Conservation (phyloP, 2,113 vertebrate genomes). For the Crocuta crocuta region DNA sequence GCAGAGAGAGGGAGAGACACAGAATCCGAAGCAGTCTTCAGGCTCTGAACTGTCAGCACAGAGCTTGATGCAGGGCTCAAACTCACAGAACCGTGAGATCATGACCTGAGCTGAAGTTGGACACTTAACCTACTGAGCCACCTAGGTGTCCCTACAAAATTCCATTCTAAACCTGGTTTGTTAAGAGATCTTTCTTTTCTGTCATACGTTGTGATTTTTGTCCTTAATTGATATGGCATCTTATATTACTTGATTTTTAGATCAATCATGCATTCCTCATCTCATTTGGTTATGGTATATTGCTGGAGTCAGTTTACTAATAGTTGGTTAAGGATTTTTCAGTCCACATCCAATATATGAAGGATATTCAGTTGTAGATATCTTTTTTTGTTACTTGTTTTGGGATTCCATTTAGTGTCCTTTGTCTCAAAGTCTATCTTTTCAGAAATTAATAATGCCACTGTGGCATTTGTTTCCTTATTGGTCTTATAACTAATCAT, state of each 20-base stretch:
- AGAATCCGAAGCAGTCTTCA: too few relatives aligned
- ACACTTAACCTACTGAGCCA: too few relatives aligned
- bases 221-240: not conserved
- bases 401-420: not conserved
- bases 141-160: too few relatives aligned
- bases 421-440: slow-evolving; percentile 5
- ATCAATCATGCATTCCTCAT: not conserved
- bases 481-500: not conserved
- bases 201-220: not conserved
- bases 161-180: not conserved
- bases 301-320: not conserved
- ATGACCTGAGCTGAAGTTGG: too few relatives aligned
- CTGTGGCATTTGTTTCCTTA: not conserved
- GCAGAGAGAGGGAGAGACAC: too few relatives aligned
- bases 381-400: not conserved
- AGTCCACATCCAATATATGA: not conserved
- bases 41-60: too few relatives aligned
- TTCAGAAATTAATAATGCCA: not conserved
- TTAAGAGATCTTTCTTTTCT: not conserved
- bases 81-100: too few relatives aligned
- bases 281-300: not conserved
- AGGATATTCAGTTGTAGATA: not conserved
- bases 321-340: not conserved
- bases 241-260: not conserved
- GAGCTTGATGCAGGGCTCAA: too few relatives aligned